Percentiles rank a stretch among this genome's conserved stretches.
phyloP scores from a whole-genome alignment of 2,113 vertebrate genomes.

The Scalopus aquaticus region DNA sequence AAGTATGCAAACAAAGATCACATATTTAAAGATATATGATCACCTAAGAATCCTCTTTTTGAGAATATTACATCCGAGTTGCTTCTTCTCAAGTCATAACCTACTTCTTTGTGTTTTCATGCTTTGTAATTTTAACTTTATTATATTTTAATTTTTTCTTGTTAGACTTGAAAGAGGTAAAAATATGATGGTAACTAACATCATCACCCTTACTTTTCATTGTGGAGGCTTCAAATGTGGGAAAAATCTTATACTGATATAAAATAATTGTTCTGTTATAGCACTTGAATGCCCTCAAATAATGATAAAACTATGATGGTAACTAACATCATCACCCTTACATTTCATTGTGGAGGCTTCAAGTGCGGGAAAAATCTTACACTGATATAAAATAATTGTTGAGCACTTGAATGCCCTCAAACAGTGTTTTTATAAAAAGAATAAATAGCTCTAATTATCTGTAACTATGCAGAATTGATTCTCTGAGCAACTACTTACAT shows the following conservation, averaged over 20 bases:
- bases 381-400: neutral
- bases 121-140: conserved; percentile 24
- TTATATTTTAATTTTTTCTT: conserved; percentile 8
- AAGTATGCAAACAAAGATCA: neutral
- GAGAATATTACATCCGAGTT: neutral
- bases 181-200: neutral
- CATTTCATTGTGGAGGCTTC: neutral
- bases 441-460: neutral
- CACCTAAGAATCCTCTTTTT: neutral
- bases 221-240: conserved; percentile 2
- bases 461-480: conserved; percentile 12
- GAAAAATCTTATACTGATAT: neutral
- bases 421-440: neutral
- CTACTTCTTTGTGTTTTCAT: neutral
- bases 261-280: conserved; percentile 24
- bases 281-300: neutral
- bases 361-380: conserved; percentile 9
- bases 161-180: neutral
- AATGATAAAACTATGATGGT: neutral
- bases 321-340: neutral
- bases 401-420: neutral
- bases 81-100: neutral
- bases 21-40: neutral
- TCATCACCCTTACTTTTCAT: neutral
- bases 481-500: neutral